Evolutionary conservation across 2,888 invertebrate species (phyloP).

Genomic region (Marasmarcha lunaedactyla): DNA sequence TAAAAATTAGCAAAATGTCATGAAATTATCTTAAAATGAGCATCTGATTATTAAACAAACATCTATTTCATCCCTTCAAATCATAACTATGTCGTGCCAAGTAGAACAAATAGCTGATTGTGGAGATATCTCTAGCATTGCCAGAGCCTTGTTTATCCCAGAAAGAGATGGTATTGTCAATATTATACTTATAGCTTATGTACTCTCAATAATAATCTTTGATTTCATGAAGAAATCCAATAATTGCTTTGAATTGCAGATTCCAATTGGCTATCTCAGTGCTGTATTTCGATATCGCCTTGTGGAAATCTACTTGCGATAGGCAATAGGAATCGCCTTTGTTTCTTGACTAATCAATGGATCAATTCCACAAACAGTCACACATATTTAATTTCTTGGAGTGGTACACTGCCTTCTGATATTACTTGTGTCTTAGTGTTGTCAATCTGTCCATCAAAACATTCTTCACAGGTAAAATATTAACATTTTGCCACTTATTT

Average conservation of each 20-base stretch:
- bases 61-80: no score
- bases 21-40: no score
- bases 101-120: conserved; percentile 74
- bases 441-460: conserved; percentile 51
- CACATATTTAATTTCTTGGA: conserved; percentile 57
- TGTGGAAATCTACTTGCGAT: conserved; percentile 54
- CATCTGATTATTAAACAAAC: no score
- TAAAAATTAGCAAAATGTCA: no score
- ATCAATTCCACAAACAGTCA: conserved; percentile 52
- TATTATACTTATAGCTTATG: no score
- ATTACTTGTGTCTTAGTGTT: conserved; percentile 42
- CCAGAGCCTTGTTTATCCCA: conserved; percentile 67
- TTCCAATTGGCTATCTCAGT: conserved; percentile 52
- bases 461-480: conserved; percentile 52
- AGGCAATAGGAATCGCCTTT: conserved; percentile 45
- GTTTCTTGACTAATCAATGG: conserved; percentile 56
- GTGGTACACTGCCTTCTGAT: conserved; percentile 50
- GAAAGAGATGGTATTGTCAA: conserved; percentile 63
- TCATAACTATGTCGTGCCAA: conserved; percentile 54
- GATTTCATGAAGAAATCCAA: no score
- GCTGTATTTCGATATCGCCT: conserved; percentile 50
- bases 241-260: conserved; percentile 39
- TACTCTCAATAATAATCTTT: no score
- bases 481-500: conserved; percentile 1
- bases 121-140: conserved; percentile 70